phyloP scores from a whole-genome alignment of 1,140 invertebrate genomes.

The Schlechtendalia chinensis region DNA sequence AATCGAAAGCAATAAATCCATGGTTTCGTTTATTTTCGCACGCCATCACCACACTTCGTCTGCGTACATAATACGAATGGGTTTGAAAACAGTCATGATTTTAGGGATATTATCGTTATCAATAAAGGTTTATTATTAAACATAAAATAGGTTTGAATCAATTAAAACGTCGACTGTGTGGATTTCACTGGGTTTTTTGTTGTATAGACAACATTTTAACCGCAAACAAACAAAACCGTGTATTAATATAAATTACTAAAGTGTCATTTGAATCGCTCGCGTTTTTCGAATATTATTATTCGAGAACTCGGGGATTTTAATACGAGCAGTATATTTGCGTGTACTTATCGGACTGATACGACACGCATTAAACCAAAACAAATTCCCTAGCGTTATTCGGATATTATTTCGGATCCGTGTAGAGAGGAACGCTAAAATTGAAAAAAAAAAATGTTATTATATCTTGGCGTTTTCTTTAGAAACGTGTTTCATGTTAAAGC shows the following conservation, averaged over 20 bases:
- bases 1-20: too few species aligned
- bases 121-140: not conserved
- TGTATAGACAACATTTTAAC: not conserved
- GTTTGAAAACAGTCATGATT: too few species aligned
- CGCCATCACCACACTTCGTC: not conserved
- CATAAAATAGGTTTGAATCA: not conserved
- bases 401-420: too few species aligned
- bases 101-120: not conserved
- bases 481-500: too few species aligned
- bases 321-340: not conserved
- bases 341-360: not conserved
- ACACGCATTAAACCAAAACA: not conserved
- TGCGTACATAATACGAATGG: not conserved
- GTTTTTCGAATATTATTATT: not conserved
- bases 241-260: not conserved
- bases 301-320: not conserved
- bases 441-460: too few species aligned
- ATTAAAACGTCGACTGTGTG: constrained; percentile 1
- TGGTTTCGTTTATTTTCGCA: too few species aligned
- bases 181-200: not conserved
- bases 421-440: too few species aligned
- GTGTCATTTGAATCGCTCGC: not conserved
- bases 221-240: too few species aligned
- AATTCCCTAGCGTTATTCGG: not conserved
- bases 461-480: too few species aligned